Conservation (phyloP, 1,140 invertebrate genomes). For the Drosophila equinoxialis region DNA sequence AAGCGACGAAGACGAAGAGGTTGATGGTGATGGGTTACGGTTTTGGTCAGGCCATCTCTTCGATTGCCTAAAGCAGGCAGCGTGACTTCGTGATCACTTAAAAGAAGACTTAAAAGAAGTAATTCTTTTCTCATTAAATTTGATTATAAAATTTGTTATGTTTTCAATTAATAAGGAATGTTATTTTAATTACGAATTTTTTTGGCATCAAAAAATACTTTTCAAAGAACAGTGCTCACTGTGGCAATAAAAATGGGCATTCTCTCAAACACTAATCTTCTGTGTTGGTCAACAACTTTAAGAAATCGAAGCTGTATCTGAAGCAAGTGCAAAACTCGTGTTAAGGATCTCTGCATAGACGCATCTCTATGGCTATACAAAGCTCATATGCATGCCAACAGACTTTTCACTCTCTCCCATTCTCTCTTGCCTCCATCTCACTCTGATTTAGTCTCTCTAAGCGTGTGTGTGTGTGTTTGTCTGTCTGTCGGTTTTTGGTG, state of each 20-base stretch:
- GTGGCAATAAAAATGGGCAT: too few species aligned
- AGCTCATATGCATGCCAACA: constrained; percentile 76
- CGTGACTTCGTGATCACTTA: constrained; percentile 27
- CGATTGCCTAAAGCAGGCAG: constrained; percentile 29
- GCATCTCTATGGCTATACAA: constrained; percentile 14
- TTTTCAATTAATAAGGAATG: too few species aligned
- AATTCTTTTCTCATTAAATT: too few species aligned
- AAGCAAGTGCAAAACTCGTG: constrained; percentile 6
- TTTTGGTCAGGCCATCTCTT: constrained; percentile 42
- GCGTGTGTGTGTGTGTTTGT: neutral
- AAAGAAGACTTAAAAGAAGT: too few species aligned
- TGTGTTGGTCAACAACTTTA: neutral
- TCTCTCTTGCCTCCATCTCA: neutral
- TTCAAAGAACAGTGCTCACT: too few species aligned
- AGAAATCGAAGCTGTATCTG: too few species aligned
- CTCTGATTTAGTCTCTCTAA: neutral
- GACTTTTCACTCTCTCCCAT: neutral
- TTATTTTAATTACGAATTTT: too few species aligned
- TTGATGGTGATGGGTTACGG: constrained; percentile 56
- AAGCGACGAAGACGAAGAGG: constrained; percentile 55
- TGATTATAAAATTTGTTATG: too few species aligned
- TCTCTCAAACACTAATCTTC: neutral
- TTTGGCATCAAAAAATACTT: too few species aligned
- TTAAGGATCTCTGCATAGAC: constrained; percentile 10
- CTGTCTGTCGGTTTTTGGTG: constrained; percentile 15